These are phyloP conservation scores for Eurytoma californica DNA, from an alignment of 2,888 invertebrate genomes.

Conservation along the genomic window DNA sequence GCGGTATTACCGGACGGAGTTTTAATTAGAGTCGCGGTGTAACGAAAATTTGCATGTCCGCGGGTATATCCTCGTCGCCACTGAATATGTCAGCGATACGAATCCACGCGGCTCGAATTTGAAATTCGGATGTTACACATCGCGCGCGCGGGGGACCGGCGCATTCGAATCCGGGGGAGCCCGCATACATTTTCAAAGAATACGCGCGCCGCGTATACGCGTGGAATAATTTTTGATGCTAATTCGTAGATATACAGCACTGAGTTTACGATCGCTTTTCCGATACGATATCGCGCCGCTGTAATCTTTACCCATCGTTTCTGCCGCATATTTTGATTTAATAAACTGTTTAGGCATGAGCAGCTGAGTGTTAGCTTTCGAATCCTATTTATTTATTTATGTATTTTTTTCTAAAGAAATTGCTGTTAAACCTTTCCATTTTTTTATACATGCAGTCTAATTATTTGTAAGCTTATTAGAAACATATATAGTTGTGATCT, in stretches of 20 bases:
- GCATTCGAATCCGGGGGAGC: neutral
- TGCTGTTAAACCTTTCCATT: too few relatives aligned
- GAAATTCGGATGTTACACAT: constrained; percentile 45
- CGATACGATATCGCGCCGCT: too few relatives aligned
- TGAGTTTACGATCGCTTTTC: too few relatives aligned
- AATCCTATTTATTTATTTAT: too few relatives aligned
- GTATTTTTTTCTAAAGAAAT: too few relatives aligned
- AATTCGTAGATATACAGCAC: constrained; percentile 11
- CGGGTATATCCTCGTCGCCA: neutral
- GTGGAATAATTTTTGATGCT: constrained; percentile 40
- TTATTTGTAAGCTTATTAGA: too few relatives aligned
- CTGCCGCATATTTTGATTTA: too few relatives aligned
- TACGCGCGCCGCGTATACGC: neutral
- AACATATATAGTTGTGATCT: too few relatives aligned
- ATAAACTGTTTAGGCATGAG: too few relatives aligned
- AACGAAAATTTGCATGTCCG: constrained; percentile 46
- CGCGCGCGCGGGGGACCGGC: neutral
- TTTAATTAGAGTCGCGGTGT: constrained; percentile 45
- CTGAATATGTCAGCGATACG: constrained; percentile 34
- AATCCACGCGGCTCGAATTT: constrained; percentile 47
- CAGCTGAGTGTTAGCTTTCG: too few relatives aligned
- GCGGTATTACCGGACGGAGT: constrained; percentile 15
- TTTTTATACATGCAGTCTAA: too few relatives aligned
- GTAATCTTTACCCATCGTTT: too few relatives aligned
- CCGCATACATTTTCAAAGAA: constrained; percentile 13